Conservation (phyloP, 2,888 invertebrate genomes). For the Lochmaea crataegi region DNA sequence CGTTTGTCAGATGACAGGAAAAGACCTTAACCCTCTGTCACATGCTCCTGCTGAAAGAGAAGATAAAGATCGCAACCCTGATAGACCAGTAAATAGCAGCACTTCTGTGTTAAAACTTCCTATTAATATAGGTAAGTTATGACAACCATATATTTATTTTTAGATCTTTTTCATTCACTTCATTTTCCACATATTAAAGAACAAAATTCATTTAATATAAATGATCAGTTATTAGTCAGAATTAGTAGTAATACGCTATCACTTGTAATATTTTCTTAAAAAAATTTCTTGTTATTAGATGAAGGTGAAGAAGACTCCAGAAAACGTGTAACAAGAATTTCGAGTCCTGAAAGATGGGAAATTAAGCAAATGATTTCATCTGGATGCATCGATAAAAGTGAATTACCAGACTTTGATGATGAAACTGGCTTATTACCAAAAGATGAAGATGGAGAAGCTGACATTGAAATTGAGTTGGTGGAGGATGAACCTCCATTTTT, state of each 20-base stretch:
- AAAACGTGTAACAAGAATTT: constrained; percentile 89
- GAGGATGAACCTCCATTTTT: constrained; percentile 99
- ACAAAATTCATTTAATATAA: no score
- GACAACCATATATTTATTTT: no score
- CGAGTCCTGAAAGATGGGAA: constrained; percentile 98
- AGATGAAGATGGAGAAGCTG: constrained; percentile 95
- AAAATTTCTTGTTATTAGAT: constrained; percentile 61
- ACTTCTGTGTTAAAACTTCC: constrained; percentile 64
- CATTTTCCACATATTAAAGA: no score
- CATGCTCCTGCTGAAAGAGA: constrained; percentile 76
- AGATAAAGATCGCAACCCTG: constrained; percentile 88
- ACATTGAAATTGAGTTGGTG: constrained; percentile 97
- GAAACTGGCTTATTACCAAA: constrained; percentile 93
- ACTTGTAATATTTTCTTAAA: neutral
- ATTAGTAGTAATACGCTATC: no score
- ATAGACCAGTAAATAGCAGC: constrained; percentile 80
- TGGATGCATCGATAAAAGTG: constrained; percentile 90
- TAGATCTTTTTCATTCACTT: no score
- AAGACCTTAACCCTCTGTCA: constrained; percentile 91
- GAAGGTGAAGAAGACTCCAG: constrained; percentile 85
- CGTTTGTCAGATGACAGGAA: constrained; percentile 94
- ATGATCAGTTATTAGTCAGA: no score
- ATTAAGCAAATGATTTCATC: constrained; percentile 97
- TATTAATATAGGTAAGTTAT: constrained; percentile 56
- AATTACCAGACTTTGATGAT: constrained; percentile 97